Percentiles rank a stretch among this genome's conserved stretches.
These are phyloP conservation scores for Contarinia nasturtii DNA, from an alignment of 1,140 invertebrate species.

Conservation along the genomic window DNA sequence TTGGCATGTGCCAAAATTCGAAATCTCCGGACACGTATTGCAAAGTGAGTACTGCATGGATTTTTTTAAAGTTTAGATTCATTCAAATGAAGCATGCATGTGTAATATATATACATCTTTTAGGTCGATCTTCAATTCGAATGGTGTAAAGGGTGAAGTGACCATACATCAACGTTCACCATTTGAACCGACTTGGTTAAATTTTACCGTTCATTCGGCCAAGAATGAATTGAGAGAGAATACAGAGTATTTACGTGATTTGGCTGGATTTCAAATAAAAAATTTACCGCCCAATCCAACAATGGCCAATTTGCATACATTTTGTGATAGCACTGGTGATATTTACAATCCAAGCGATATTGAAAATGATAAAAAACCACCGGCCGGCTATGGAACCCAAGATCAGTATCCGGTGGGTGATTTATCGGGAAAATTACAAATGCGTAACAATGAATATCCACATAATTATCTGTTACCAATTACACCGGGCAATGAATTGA, in stretches of 20 bases:
- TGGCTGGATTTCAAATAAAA: constrained; percentile 45
- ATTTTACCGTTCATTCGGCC: constrained; percentile 46
- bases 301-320: constrained; percentile 25
- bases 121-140: constrained; percentile 53
- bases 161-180: constrained; percentile 62
- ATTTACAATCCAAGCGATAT: constrained; percentile 50
- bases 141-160: constrained; percentile 64
- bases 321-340: constrained; percentile 42
- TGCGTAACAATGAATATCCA: constrained; percentile 44
- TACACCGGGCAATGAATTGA: constrained; percentile 40
- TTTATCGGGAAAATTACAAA: constrained; percentile 70
- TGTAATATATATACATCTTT: constrained; percentile 9
- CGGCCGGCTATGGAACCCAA: constrained; percentile 55
- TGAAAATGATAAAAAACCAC: constrained; percentile 32
- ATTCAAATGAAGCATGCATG: not conserved
- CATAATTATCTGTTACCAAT: constrained; percentile 43
- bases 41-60: constrained; percentile 50
- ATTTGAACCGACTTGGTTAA: constrained; percentile 66
- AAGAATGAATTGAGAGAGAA: constrained; percentile 8
- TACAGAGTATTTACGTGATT: constrained; percentile 26
- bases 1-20: constrained; percentile 69
- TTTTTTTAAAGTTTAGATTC: not conserved
- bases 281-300: constrained; percentile 41
- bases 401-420: constrained; percentile 80
- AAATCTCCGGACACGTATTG: constrained; percentile 35